Percentiles rank a stretch among this genome's conserved stretches.
Evolutionary conservation across 2,113 vertebrate species (phyloP).

Genomic region (Mellivora capensis): DNA sequence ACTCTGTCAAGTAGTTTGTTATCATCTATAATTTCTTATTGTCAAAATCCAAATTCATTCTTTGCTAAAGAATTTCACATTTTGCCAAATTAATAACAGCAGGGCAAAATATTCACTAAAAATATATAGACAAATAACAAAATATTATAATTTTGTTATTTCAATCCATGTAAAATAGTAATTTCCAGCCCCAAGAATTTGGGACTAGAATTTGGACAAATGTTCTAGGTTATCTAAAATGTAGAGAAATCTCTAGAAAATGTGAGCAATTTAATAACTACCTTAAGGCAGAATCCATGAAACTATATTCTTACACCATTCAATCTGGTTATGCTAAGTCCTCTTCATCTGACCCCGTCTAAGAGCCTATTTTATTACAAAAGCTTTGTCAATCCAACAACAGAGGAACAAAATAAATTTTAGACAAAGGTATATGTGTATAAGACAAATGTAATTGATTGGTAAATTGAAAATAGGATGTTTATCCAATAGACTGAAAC

Average conservation of each 20-base stretch:
- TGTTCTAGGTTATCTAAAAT: background rate
- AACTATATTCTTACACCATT: background rate
- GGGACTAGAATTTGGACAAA: background rate
- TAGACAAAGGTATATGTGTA: background rate
- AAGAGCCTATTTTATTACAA: background rate
- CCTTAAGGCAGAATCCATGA: background rate
- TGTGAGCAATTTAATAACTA: background rate
- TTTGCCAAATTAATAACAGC: background rate
- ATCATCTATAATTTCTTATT: background rate
- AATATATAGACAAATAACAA: background rate
- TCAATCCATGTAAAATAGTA: background rate
- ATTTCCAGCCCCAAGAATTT: background rate
- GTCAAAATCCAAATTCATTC: background rate
- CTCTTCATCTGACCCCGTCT: background rate
- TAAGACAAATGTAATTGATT: background rate
- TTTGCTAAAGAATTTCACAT: background rate
- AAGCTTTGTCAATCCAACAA: background rate
- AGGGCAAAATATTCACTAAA: background rate
- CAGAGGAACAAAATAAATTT: background rate
- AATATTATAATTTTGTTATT: background rate
- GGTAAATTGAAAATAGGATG: background rate
- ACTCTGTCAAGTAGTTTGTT: background rate
- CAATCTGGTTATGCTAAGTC: background rate
- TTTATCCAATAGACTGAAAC: background rate
- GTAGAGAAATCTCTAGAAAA: background rate